Evolutionary conservation across 2,113 vertebrate species (phyloP).

Genomic region (Ceyx margarethae): DNA sequence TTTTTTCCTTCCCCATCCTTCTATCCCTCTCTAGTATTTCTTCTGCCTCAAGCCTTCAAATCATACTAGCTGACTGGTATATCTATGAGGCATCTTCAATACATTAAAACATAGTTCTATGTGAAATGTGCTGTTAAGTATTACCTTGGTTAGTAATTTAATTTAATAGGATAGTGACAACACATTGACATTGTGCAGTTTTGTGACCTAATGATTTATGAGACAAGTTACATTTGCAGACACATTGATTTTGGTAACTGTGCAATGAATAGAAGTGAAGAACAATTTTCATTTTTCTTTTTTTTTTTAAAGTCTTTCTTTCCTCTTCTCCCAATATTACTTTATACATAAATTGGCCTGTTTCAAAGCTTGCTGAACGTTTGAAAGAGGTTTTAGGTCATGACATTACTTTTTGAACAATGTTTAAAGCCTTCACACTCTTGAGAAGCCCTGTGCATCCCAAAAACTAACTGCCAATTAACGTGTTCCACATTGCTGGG

Average conservation of each 20-base stretch:
- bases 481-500: not conserved
- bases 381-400: not conserved
- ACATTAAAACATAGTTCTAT: slow-evolving; percentile 41
- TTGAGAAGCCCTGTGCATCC: not conserved
- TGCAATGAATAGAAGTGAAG: not conserved
- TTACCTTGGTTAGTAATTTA: slow-evolving; percentile 57
- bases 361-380: not conserved
- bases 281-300: not conserved
- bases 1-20: not conserved
- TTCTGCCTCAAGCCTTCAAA: slow-evolving; percentile 4
- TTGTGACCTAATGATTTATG: slow-evolving; percentile 67
- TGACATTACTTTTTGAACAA: not conserved
- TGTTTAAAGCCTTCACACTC: not conserved
- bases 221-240: slow-evolving; percentile 53
- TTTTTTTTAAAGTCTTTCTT: not conserved
- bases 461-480: slow-evolving; percentile 20
- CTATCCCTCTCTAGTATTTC: not conserved
- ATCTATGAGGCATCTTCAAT: slow-evolving; percentile 28
- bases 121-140: slow-evolving; percentile 46
- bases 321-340: not conserved
- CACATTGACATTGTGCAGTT: slow-evolving; percentile 53
- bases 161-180: slow-evolving; percentile 42
- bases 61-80: not conserved
- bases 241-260: slow-evolving; percentile 52
- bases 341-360: not conserved